A percentile compares a stretch with the other conserved stretches of the same genome.
Evolutionary conservation across 37 sponge, comb jelly and placozoan species (phyloP).

Genomic region (Hexactinellida sp.): DNA sequence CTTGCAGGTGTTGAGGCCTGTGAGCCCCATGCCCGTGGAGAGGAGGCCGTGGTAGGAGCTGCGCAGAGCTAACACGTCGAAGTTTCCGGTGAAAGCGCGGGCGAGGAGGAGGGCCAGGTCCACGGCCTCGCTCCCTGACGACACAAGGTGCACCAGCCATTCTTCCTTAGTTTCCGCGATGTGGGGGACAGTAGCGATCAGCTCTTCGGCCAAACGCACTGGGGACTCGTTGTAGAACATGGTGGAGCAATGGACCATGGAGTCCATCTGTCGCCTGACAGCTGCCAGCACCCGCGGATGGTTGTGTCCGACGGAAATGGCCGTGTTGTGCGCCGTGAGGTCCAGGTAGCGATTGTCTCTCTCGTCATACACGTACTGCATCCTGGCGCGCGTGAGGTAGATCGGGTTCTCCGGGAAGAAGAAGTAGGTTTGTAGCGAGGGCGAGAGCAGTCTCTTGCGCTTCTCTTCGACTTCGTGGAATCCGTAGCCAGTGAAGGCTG

Average conservation of each 20-base stretch:
- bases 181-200: not conserved
- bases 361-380: not conserved
- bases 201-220: not conserved
- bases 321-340: not conserved
- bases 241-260: not conserved
- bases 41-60: not conserved
- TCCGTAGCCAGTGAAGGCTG: not conserved
- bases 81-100: not conserved
- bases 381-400: not conserved
- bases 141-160: not conserved
- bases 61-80: not conserved
- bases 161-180: not conserved
- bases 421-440: not conserved
- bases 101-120: not conserved
- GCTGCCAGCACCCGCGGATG: not conserved
- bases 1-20: constrained; percentile 8
- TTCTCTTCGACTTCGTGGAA: not conserved
- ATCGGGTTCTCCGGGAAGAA: not conserved
- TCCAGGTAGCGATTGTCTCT: not conserved
- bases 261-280: not conserved
- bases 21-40: not conserved
- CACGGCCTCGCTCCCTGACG: constrained; percentile 4
- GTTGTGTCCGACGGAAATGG: constrained; percentile 6
- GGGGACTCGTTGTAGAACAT: constrained; percentile 7
- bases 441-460: not conserved